These are phyloP conservation scores for Malacoraja senta DNA, from an alignment of 2,797 vertebrate genomes.

Conservation along the genomic window DNA sequence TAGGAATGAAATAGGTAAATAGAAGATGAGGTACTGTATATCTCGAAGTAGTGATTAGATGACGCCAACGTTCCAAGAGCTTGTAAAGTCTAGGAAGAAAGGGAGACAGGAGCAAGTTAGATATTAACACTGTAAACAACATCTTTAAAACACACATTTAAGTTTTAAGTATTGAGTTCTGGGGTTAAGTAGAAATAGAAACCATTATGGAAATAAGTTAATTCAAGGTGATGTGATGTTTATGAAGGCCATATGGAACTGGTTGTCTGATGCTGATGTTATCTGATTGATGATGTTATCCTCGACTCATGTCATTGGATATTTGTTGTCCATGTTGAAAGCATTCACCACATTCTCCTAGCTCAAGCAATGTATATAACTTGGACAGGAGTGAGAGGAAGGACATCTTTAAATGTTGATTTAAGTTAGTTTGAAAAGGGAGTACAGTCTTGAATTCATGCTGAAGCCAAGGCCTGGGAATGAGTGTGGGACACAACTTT, in stretches of 20 bases:
- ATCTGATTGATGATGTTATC: conserved; percentile 13
- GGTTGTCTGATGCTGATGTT: neutral
- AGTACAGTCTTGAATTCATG: neutral
- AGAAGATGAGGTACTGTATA: neutral
- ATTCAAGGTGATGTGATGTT: conserved; percentile 28
- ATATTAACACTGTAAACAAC: neutral
- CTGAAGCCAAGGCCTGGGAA: neutral
- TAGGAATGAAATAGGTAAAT: neutral
- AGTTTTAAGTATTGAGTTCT: conserved; percentile 10
- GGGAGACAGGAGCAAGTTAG: neutral
- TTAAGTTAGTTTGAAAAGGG: neutral
- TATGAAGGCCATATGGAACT: conserved; percentile 3
- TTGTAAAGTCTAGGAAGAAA: conserved; percentile 13
- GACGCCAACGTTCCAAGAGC: neutral
- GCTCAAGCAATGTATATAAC: neutral
- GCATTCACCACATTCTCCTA: neutral
- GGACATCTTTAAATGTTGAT: neutral
- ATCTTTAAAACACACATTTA: neutral
- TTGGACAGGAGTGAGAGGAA: neutral
- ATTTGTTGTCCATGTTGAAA: conserved; percentile 25
- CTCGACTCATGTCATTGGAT: neutral
- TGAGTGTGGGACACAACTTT: no score
- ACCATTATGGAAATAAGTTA: neutral
- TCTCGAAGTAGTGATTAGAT: neutral
- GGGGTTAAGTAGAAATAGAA: neutral